These are phyloP conservation scores for Tetragonula clypearis DNA, from an alignment of 1,140 invertebrate genomes.

Conservation along the genomic window DNA sequence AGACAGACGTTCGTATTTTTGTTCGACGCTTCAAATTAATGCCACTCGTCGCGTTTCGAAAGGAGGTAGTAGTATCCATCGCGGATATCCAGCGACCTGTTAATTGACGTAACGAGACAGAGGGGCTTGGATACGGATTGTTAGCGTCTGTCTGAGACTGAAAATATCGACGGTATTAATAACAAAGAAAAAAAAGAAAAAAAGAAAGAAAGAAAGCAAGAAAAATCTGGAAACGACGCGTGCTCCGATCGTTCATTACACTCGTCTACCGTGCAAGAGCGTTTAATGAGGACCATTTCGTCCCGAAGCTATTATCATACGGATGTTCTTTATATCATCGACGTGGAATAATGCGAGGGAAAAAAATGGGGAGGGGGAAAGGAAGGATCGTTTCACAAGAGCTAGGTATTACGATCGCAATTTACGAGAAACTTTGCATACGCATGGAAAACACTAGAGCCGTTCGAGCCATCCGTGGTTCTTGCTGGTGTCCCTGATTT, in stretches of 20 bases:
- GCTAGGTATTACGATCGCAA: not conserved
- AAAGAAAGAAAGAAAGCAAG: not conserved
- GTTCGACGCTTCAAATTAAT: slow-evolving; percentile 46
- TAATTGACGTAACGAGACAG: slow-evolving; percentile 52
- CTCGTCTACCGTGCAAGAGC: not conserved
- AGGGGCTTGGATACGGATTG: slow-evolving; percentile 42
- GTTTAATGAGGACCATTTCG: slow-evolving; percentile 12
- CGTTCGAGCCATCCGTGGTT: not conserved
- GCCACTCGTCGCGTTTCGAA: slow-evolving; percentile 30
- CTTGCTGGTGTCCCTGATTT: too few species aligned
- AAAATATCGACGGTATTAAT: slow-evolving; percentile 40
- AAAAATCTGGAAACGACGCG: not conserved
- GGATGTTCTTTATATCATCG: not conserved
- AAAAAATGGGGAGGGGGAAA: too few species aligned
- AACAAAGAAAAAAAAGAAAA: slow-evolving; percentile 40
- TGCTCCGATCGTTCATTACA: slow-evolving; percentile 16
- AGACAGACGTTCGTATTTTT: slow-evolving; percentile 25
- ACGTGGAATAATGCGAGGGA: not conserved
- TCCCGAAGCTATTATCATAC: not conserved
- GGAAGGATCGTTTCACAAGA: not conserved
- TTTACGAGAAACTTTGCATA: not conserved
- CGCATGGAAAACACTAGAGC: not conserved
- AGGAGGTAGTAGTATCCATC: slow-evolving; percentile 2
- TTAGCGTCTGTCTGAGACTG: slow-evolving; percentile 36
- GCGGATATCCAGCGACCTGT: slow-evolving; percentile 20